These are phyloP conservation scores for Magallana angulata DNA, from an alignment of 1,140 invertebrate species.

Conservation along the genomic window DNA sequence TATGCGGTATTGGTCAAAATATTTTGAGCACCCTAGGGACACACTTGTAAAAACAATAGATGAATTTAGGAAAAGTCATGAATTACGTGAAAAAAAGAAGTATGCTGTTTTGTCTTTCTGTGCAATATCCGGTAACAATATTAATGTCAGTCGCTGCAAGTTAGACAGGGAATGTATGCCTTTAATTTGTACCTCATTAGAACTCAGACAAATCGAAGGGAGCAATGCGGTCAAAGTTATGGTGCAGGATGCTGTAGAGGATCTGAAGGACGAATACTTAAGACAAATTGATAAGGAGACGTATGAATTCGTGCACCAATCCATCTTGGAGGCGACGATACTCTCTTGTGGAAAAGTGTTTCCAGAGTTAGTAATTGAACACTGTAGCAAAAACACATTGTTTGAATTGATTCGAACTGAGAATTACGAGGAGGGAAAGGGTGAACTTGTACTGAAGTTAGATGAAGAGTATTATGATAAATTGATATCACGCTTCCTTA, in stretches of 20 bases:
- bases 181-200: neutral
- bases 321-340: neutral
- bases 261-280: neutral
- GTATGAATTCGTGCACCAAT: neutral
- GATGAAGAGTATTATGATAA: neutral
- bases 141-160: neutral
- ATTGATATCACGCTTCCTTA: neutral
- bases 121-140: neutral
- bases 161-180: neutral
- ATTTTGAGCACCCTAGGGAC: neutral
- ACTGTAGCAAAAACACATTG: neutral
- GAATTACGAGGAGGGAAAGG: neutral
- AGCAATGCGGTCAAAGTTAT: neutral
- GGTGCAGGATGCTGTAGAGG: neutral
- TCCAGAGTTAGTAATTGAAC: neutral
- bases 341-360: constrained; percentile 12
- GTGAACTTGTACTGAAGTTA: neutral
- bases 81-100: too few species aligned
- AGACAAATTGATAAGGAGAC: neutral
- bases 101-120: neutral
- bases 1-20: too few species aligned
- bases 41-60: neutral
- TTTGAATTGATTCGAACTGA: constrained; percentile 9
- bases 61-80: neutral
- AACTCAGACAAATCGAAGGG: neutral